phyloP scores from a whole-genome alignment of 2,888 invertebrate species.

The Parnassius glacialis region DNA sequence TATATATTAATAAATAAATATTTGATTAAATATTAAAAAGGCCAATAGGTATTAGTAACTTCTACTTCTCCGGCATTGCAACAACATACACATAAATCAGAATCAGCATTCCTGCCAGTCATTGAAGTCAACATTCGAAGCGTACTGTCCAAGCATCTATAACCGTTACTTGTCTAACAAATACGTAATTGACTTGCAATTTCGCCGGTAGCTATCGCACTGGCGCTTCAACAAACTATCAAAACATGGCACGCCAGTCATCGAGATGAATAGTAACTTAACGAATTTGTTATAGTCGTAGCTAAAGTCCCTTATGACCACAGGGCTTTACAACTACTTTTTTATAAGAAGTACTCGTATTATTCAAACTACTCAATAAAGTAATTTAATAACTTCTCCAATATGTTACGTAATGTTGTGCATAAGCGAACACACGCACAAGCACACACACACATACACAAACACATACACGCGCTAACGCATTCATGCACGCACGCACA shows the following conservation, averaged over 20 bases:
- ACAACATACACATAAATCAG: slow-evolving; percentile 27
- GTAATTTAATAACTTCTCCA: too few relatives aligned
- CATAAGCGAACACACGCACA: too few relatives aligned
- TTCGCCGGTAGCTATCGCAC: slow-evolving; percentile 22
- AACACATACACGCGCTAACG: too few relatives aligned
- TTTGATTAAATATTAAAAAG: too few relatives aligned
- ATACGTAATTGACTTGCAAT: slow-evolving; percentile 27
- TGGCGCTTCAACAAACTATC: slow-evolving; percentile 10
- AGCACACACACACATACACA: too few relatives aligned
- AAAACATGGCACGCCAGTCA: slow-evolving; percentile 20
- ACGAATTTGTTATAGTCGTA: slow-evolving; percentile 17
- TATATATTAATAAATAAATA: too few relatives aligned
- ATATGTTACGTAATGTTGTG: too few relatives aligned
- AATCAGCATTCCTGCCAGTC: slow-evolving; percentile 37
- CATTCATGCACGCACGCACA: too few relatives aligned
- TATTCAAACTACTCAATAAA: too few relatives aligned
- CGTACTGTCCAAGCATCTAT: slow-evolving; percentile 17
- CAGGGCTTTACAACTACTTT: neutral
- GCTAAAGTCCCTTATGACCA: slow-evolving; percentile 6
- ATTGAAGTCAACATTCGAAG: slow-evolving; percentile 38
- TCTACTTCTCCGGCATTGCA: neutral
- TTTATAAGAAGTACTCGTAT: too few relatives aligned
- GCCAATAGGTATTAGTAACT: too few relatives aligned
- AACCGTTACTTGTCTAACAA: slow-evolving; percentile 27
- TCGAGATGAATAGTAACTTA: slow-evolving; percentile 16